A percentile compares a stretch with the other conserved stretches of the same genome.
These are phyloP conservation scores for Crocodylus rhombifer DNA, from an alignment of 2,797 vertebrate species.

Conservation along the genomic window DNA sequence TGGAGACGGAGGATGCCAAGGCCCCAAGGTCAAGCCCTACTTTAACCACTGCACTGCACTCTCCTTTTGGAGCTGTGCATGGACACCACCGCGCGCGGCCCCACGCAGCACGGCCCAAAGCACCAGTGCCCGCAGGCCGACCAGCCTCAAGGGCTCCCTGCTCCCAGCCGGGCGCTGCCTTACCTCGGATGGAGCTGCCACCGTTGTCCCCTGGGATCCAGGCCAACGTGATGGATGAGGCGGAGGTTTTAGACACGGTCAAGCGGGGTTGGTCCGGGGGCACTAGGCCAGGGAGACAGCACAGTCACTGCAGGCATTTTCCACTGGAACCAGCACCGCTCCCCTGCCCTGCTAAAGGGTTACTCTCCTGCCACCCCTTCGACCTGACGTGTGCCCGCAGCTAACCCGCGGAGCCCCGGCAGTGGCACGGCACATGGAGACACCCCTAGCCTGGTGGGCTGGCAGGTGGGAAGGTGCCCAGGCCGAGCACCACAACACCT, in stretches of 20 bases:
- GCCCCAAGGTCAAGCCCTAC: not conserved
- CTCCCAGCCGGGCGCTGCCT: not conserved
- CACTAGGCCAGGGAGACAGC: constrained; percentile 77
- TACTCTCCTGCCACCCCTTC: not conserved
- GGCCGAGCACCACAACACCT: not conserved
- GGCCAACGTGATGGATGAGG: constrained; percentile 96
- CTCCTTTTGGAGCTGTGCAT: not conserved
- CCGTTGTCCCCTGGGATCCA: constrained; percentile 99
- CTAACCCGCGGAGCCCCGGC: not conserved
- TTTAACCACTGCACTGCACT: not conserved
- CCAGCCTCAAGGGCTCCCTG: too few species aligned
- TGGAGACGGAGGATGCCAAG: not conserved
- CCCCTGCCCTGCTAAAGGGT: not conserved
- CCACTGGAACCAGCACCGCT: not conserved
- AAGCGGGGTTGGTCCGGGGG: constrained; percentile 97
- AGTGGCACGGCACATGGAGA: too few species aligned
- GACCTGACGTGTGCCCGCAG: accelerated
- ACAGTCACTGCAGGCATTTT: not conserved
- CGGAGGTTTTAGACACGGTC: constrained; percentile 96
- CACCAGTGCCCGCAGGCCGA: not conserved
- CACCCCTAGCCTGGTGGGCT: too few species aligned
- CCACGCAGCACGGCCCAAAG: accelerated
- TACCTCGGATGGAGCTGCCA: constrained; percentile 98
- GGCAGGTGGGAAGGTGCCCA: not conserved
- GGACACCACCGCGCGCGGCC: not conserved